phyloP scores from a whole-genome alignment of 2,888 invertebrate species.

The Epinotia nisella region DNA sequence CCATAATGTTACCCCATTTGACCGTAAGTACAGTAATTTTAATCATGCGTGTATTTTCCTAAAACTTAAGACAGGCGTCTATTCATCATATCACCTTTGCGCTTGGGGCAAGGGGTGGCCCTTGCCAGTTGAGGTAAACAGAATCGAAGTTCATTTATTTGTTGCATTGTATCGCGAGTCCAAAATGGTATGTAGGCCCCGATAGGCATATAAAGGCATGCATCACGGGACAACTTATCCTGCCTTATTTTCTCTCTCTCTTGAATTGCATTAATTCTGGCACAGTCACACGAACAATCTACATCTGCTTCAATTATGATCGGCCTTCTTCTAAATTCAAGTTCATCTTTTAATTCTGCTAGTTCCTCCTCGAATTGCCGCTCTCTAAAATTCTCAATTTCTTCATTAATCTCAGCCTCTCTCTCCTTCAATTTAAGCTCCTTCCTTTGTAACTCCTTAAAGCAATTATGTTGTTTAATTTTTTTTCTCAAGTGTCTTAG shows the following conservation, averaged over 20 bases:
- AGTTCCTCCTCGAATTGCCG: conserved; percentile 1
- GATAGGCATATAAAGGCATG: not conserved
- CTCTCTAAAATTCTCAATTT: conserved; percentile 15
- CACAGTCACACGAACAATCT: conserved; percentile 28
- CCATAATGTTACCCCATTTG: too few relatives aligned
- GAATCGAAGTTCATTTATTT: not conserved
- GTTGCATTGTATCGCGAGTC: not conserved
- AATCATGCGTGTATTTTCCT: too few relatives aligned
- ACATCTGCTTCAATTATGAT: not conserved
- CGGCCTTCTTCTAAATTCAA: conserved; percentile 12
- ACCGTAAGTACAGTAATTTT: too few relatives aligned
- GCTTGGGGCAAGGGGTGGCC: conserved; percentile 4
- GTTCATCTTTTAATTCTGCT: not conserved
- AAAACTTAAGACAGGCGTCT: not conserved
- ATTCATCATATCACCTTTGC: not conserved
- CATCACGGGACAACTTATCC: not conserved
- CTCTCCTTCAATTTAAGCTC: conserved; percentile 14
- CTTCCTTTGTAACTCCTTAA: conserved; percentile 13
- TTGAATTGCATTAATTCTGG: conserved; percentile 4
- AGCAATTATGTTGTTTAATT: conserved; percentile 7
- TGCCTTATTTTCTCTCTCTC: not conserved
- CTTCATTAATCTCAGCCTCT: conserved; percentile 8
- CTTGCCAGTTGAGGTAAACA: conserved; percentile 8
- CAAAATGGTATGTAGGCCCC: conserved; percentile 19
- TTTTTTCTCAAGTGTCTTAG: not conserved